phyloP scores from a whole-genome alignment of 2,888 invertebrate species.

The Dynastes maya region DNA sequence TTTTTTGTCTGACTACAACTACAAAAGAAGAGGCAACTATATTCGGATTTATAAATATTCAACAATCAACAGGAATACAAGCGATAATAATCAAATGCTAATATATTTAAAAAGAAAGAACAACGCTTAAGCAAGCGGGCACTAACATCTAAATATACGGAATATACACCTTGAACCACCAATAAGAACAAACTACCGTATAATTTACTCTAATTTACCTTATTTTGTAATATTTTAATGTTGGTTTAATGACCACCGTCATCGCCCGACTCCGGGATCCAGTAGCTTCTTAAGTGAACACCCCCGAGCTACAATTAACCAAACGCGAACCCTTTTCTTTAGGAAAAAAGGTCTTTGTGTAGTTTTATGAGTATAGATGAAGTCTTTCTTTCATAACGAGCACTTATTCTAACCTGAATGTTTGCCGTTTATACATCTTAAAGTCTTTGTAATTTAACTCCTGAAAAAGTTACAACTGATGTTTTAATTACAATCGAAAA shows the following conservation, averaged over 20 bases:
- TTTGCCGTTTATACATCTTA: too few species aligned
- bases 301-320: conserved; percentile 20
- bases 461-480: too few species aligned
- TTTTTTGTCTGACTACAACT: too few species aligned
- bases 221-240: conserved; percentile 33
- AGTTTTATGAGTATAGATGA: background rate
- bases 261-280: background rate
- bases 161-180: background rate
- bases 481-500: too few species aligned
- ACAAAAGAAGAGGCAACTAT: too few species aligned
- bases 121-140: background rate
- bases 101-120: background rate
- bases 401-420: background rate
- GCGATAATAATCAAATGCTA: conserved; percentile 16
- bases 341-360: background rate
- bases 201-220: conserved; percentile 26
- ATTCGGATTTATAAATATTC: too few species aligned
- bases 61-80: too few species aligned
- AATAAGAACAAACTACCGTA: conserved; percentile 23
- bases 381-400: background rate
- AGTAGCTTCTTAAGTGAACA: conserved; percentile 5
- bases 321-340: conserved; percentile 2
- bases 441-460: too few species aligned
- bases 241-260: conserved; percentile 19
- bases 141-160: conserved; percentile 31